Conservation (phyloP, 1,140 invertebrate species). For the Eurosta solidaginis region DNA sequence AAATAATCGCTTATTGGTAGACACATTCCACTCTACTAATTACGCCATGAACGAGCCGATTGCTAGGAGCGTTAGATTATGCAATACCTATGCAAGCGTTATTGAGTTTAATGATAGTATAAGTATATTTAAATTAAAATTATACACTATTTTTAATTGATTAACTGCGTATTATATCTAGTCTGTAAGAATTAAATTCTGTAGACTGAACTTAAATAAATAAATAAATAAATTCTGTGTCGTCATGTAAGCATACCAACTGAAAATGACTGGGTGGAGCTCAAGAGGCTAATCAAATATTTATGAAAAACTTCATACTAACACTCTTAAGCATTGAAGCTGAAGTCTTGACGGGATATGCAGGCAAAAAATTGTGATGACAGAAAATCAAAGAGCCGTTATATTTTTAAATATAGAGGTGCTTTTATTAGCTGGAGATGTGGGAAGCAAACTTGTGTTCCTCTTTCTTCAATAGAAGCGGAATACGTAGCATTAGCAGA, state of each 20-base stretch:
- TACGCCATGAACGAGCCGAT: no score
- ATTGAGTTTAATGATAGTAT: no score
- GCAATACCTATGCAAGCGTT: no score
- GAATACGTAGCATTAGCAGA: no score
- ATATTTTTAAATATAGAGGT: constrained; percentile 1
- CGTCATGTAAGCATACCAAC: neutral
- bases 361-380: neutral
- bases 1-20: no score
- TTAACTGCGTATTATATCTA: no score
- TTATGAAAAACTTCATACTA: neutral
- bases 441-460: neutral
- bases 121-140: no score
- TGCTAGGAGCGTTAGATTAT: no score
- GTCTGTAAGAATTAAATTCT: no score
- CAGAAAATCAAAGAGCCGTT: neutral
- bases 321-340: neutral
- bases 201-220: no score
- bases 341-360: neutral
- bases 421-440: neutral
- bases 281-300: neutral
- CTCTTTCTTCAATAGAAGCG: neutral
- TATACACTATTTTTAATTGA: no score
- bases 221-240: neutral
- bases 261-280: neutral
- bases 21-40: no score